Evolutionary conservation across 2,888 invertebrate species (phyloP).

Genomic region (Encarsia formosa): DNA sequence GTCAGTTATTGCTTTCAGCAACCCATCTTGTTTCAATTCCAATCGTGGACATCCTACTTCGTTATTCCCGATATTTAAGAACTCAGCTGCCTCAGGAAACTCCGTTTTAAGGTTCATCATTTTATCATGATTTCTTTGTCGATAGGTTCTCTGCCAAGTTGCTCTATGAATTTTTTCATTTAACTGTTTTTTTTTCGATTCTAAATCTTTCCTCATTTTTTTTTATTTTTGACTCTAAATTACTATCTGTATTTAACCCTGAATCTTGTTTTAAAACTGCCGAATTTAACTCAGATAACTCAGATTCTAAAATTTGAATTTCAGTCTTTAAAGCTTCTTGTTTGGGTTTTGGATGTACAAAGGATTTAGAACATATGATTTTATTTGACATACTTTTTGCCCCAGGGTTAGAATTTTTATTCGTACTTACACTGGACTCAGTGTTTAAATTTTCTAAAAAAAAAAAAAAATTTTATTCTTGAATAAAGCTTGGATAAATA

Average conservation of each 20-base stretch:
- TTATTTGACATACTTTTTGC: too few species aligned
- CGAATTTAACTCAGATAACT: background rate
- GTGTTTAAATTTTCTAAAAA: too few species aligned
- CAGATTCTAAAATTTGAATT: background rate
- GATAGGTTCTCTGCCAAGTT: background rate
- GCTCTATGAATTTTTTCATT: background rate
- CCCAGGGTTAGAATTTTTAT: too few species aligned
- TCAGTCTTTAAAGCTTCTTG: too few species aligned
- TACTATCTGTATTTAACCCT: background rate
- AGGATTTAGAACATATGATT: too few species aligned
- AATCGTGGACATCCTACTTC: conserved; percentile 31
- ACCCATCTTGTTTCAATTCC: conserved; percentile 33
- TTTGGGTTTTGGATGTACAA: too few species aligned
- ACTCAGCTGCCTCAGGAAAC: background rate
- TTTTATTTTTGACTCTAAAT: background rate
- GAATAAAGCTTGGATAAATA: too few species aligned
- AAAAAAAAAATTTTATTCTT: too few species aligned
- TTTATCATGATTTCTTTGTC: background rate
- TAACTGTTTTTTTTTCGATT: background rate
- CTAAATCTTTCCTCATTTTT: conserved; percentile 1
- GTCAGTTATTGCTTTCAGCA: conserved; percentile 37
- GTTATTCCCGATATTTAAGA: background rate
- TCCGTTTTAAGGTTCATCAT: too few species aligned
- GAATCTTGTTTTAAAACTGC: background rate
- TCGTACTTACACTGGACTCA: too few species aligned